phyloP scores from a whole-genome alignment of 2,113 vertebrate genomes.

The Arenaria interpres region DNA sequence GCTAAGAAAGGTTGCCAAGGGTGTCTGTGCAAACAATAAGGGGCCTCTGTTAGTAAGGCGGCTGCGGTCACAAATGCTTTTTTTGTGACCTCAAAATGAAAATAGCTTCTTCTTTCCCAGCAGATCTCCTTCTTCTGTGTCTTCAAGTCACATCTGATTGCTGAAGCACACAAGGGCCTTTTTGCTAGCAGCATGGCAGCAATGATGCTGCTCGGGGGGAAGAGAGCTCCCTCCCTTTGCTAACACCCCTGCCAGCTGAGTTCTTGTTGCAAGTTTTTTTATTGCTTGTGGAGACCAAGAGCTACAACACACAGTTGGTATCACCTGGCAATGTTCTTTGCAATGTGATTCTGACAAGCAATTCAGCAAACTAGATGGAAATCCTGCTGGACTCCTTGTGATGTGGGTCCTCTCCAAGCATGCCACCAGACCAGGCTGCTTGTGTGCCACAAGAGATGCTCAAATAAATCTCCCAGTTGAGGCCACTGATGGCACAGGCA shows the following conservation, averaged over 20 bases:
- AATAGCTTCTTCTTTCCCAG: slow-evolving; percentile 54
- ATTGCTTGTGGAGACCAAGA: background rate
- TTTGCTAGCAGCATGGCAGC: background rate
- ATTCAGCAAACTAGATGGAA: background rate
- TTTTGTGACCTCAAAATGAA: slow-evolving; percentile 33
- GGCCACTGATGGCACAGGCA: background rate
- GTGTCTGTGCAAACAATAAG: slow-evolving; percentile 53
- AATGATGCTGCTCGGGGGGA: rapidly evolving
- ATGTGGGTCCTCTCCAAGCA: background rate
- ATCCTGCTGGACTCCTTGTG: background rate
- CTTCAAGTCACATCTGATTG: background rate
- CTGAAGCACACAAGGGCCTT: background rate
- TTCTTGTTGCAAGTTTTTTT: background rate
- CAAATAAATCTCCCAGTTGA: background rate
- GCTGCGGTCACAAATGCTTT: background rate
- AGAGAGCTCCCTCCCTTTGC: background rate
- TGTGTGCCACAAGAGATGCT: background rate
- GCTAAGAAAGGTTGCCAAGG: slow-evolving; percentile 46
- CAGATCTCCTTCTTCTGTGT: background rate
- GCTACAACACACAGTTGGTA: background rate
- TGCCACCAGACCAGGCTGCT: background rate
- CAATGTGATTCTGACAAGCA: background rate
- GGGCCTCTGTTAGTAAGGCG: slow-evolving; percentile 38
- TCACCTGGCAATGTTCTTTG: background rate
- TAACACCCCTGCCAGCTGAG: background rate